phyloP scores from a whole-genome alignment of 2,888 invertebrate species.

The Nymphalis urticae region DNA sequence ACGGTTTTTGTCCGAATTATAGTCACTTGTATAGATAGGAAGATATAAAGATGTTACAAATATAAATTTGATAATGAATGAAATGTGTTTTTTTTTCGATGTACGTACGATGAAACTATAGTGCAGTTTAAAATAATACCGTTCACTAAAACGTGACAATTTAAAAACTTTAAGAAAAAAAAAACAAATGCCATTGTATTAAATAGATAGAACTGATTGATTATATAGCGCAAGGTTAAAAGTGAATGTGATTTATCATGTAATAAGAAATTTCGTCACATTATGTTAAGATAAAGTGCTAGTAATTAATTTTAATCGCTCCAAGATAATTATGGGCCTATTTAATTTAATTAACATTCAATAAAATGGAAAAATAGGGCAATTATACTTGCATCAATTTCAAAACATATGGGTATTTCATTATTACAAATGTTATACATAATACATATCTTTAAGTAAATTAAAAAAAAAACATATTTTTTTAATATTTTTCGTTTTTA shows the following conservation, averaged over 20 bases:
- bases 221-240: conserved; percentile 9
- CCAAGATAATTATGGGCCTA: neutral
- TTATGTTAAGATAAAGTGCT: conserved; percentile 10
- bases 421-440: too few relatives aligned
- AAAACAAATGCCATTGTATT: conserved; percentile 4
- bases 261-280: conserved; percentile 16
- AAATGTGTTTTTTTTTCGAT: too few relatives aligned
- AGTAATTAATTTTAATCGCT: neutral
- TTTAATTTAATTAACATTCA: conserved; percentile 10
- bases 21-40: too few relatives aligned
- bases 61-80: too few relatives aligned
- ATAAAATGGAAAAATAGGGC: neutral
- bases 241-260: conserved; percentile 19
- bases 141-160: conserved; percentile 7
- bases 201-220: conserved; percentile 5
- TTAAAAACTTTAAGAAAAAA: conserved; percentile 3
- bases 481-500: too few relatives aligned
- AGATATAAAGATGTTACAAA: too few relatives aligned
- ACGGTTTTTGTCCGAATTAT: too few relatives aligned
- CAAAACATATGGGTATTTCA: too few relatives aligned
- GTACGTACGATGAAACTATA: neutral
- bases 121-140: too few relatives aligned
- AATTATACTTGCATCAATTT: neutral
- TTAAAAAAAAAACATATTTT: too few relatives aligned
- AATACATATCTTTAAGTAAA: too few relatives aligned